Evolutionary conservation across 2,113 vertebrate species (phyloP), one percentile per base, ranked within the genome.

Genomic region (Indicator maculatus): DNA sequence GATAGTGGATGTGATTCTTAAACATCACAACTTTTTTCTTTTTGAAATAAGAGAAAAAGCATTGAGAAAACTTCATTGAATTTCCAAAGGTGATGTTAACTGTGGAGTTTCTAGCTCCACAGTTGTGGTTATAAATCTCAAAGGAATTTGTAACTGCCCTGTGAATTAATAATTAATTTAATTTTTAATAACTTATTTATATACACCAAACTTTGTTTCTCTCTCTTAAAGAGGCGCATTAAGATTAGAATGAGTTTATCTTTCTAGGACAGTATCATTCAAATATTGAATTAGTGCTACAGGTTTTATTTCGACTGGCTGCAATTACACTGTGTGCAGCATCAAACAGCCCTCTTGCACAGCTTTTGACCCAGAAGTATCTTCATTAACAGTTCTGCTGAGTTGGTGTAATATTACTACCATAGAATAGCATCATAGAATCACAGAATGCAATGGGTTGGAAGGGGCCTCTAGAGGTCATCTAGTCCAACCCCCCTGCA

Each of bases 321-420:
- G 52, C 90, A 85, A 13, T 88, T 72, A 90, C 50, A 70, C 38
- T 79, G 60, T 50, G 39, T 2, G 16, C 47, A 50, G 72, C 52
- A 80, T 41, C 26, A 72, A 81, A 93, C 18, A 21, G 70, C 38
- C 44, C 31, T 89, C 95, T 85, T 52, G 64, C 81, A 93, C 77
- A 93, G 84, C 56, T 90, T 92, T 58, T 86, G 90, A 86, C 71
- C 77, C 58, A 65, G 33, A 78, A 96, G 76, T 77, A 70, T 56
- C 83, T 81, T 91, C 90, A 71, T 87, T 90, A 89, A 81, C 89
- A 91, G 67, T 28, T 31, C 23, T 58, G 65, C 61, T 38, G 28
- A 94, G 86, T 55, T 83, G 44, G 21, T 88, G 86, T 77, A 80
- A n/a, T 86, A 95, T 76, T 96, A 93, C 85, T 89, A 89, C n/a